phyloP scores from a whole-genome alignment of 2,797 vertebrate species.

The Cryptoprocta ferox region DNA sequence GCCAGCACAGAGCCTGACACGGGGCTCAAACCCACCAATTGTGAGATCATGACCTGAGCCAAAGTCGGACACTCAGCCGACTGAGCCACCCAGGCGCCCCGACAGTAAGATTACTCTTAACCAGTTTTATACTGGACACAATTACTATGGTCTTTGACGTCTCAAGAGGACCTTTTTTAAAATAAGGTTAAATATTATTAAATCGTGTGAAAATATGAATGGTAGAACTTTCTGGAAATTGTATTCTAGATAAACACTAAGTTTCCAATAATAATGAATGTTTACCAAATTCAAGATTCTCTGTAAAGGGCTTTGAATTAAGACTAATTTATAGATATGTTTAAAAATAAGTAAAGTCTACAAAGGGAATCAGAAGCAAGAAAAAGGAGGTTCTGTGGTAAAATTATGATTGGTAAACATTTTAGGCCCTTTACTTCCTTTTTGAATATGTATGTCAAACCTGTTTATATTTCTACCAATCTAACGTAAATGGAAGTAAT shows the following conservation, averaged over 20 bases:
- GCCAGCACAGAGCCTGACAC: too few species aligned
- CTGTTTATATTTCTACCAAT: background rate
- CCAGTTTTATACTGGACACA: background rate
- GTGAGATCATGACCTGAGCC: too few species aligned
- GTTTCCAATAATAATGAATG: background rate
- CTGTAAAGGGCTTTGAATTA: background rate
- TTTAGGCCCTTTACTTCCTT: background rate
- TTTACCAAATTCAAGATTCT: background rate
- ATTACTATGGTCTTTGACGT: background rate
- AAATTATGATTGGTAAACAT: background rate
- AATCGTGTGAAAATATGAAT: slow-evolving; percentile 32
- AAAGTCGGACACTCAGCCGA: too few species aligned
- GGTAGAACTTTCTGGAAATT: background rate
- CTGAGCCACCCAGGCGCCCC: too few species aligned
- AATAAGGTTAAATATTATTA: slow-evolving; percentile 18
- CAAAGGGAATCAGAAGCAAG: slow-evolving; percentile 16
- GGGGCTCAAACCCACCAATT: too few species aligned
- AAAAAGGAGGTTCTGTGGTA: background rate
- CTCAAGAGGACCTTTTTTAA: background rate
- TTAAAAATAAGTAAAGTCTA: slow-evolving; percentile 1
- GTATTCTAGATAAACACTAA: background rate
- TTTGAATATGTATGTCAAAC: background rate
- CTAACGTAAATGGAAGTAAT: background rate
- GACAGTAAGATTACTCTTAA: background rate
- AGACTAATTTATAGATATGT: background rate